Conservation (phyloP, 2,888 invertebrate genomes). For the Schrankia costaestrigalis region DNA sequence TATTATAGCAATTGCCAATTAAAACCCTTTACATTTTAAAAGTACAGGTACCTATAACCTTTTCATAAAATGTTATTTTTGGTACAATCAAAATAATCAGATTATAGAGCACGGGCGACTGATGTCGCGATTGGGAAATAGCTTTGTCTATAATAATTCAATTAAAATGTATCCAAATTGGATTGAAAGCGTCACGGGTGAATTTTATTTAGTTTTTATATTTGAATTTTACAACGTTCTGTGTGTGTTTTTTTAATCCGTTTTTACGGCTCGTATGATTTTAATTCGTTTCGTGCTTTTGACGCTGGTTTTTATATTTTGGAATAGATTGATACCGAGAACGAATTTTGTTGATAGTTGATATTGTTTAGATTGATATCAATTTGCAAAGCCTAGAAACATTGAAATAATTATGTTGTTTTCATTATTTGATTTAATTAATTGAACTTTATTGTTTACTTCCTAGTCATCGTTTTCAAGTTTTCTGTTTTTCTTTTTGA, state of each 20-base stretch:
- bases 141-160: slow-evolving; percentile 61
- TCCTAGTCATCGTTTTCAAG: too few species aligned
- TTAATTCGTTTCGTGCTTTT: too few species aligned
- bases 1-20: too few species aligned
- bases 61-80: slow-evolving; percentile 31
- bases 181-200: slow-evolving; percentile 37
- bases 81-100: slow-evolving; percentile 58
- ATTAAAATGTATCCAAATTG: slow-evolving; percentile 61
- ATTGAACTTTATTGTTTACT: too few species aligned
- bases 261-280: slow-evolving; percentile 14
- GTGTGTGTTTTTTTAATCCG: slow-evolving; percentile 15
- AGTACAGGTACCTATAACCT: slow-evolving; percentile 3
- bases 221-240: slow-evolving; percentile 16
- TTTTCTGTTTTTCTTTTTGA: too few species aligned
- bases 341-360: too few species aligned
- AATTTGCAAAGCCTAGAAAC: too few species aligned
- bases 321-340: too few species aligned
- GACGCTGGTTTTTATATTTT: too few species aligned
- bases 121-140: slow-evolving; percentile 53
- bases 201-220: slow-evolving; percentile 46
- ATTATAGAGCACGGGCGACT: slow-evolving; percentile 44
- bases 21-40: slow-evolving; percentile 4
- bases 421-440: too few species aligned
- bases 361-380: too few species aligned
- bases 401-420: too few species aligned